Base-by-base conservation (phyloP, 2,113 vertebrate genomes). In the Corythaeola cristata region DNA sequence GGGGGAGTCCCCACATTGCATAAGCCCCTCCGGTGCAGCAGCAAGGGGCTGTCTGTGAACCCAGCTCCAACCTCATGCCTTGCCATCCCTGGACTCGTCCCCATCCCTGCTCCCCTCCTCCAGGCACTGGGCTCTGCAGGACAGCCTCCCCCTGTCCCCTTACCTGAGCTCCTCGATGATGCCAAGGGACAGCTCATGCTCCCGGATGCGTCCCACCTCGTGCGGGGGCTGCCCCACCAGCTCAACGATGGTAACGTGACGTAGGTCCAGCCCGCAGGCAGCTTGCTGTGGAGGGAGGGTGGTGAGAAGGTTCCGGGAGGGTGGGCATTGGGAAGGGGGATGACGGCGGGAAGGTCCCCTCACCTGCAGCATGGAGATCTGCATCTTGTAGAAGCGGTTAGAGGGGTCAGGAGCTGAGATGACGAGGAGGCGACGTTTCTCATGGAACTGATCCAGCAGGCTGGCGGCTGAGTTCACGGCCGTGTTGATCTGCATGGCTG, bases 81-180 rank as follows among this genome's bases (percentile, higher is more conserved):
- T 33, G 28, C 33, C 19, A 10, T 41, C 50, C 50, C 44, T 18
- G 9, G 55, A 15, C 16, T 6, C 12, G 9, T 6, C 62, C 39
- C 37, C 32, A 2, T 13, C 15, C 37, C 55, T 0, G 1, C 18
- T 22, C 4, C 37, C 35, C 24, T 37, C 7, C 1, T 3, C 4
- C 2, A 28, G 45, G 14, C 45, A 12, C 12, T 8, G 2, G 32
- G 23, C 20, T 50, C 9, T 44, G 28, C 19, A 37, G 58, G 28
- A 32, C 55, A 28, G 26, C 11, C 37, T 32, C 41, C 41, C 41
- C 41, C 41, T 44, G 41, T 15, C 52, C 23, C 28, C 26, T 66
- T 97, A 99, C 99, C 99, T 99, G 96, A 99, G 98, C 74, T 99
- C 98, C 93, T 99, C 98, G 4, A 99, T 98, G 97, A 99, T 98